Evolutionary conservation across 2,113 vertebrate genomes (phyloP).

Genomic region (Anseranas semipalmata): DNA sequence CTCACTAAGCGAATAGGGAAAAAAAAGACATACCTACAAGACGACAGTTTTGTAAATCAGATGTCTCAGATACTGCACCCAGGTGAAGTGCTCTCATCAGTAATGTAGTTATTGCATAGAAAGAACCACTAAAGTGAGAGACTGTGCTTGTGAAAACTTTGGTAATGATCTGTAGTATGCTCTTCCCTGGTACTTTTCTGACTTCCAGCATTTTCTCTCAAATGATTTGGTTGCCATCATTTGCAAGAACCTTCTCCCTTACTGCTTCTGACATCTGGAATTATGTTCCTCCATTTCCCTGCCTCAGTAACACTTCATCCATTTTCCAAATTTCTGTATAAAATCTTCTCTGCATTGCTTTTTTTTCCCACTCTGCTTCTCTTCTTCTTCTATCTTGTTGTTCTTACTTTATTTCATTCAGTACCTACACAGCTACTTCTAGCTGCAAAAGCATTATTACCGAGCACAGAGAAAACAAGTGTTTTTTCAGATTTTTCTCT

Average conservation of each 20-base stretch:
- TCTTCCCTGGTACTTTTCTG: not conserved
- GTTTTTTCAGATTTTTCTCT: fast-evolving
- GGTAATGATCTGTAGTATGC: not conserved
- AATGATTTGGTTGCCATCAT: not conserved
- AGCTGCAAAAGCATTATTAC: not conserved
- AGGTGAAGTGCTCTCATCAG: fast-evolving
- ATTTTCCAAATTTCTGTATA: not conserved
- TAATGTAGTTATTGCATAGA: not conserved
- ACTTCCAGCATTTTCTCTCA: not conserved
- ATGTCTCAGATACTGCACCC: not conserved
- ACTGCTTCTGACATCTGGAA: not conserved
- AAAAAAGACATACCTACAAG: not conserved
- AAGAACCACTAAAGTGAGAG: not conserved
- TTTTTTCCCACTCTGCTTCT: not conserved
- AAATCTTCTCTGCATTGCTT: not conserved
- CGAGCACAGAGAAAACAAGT: not conserved
- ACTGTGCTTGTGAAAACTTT: not conserved
- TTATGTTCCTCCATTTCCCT: not conserved
- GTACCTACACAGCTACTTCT: not conserved
- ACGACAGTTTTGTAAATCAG: not conserved
- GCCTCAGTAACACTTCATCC: not conserved
- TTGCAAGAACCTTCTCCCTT: not conserved
- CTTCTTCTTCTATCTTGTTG: not conserved
- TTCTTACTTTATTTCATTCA: not conserved
- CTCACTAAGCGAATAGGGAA: not conserved